These are phyloP conservation scores for Amblyraja radiata DNA, from an alignment of 2,797 vertebrate genomes.

Conservation along the genomic window DNA sequence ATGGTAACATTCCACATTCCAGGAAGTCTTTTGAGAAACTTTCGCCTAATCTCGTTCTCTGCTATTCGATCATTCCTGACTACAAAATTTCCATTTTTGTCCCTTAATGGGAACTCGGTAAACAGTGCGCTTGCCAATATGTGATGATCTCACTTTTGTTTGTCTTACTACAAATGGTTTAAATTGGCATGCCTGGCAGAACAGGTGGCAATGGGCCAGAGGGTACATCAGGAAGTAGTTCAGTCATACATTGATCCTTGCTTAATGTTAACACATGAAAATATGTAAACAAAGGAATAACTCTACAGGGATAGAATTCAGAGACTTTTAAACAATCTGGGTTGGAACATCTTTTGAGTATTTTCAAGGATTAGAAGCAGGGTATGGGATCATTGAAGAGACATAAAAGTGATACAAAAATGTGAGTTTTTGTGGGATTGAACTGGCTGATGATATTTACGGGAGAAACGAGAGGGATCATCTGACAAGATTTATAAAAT, in stretches of 20 bases:
- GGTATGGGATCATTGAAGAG: not conserved
- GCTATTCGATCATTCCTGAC: not conserved
- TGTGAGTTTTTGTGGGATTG: not conserved
- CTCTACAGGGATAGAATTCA: not conserved
- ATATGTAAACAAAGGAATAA: not conserved
- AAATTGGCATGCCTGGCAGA: not conserved
- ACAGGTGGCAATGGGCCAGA: not conserved
- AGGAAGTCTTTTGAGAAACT: not conserved
- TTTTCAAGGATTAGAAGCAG: not conserved
- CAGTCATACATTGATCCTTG: not conserved
- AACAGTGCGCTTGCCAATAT: not conserved
- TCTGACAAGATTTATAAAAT: not conserved
- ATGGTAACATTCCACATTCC: slow-evolving; percentile 26
- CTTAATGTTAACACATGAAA: not conserved
- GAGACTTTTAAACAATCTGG: not conserved
- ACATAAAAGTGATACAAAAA: not conserved
- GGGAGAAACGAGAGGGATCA: not conserved
- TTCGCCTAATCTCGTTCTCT: not conserved
- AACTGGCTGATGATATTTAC: not conserved
- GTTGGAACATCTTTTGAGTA: not conserved
- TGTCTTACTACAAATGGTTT: not conserved
- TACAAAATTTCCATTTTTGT: slow-evolving; percentile 33
- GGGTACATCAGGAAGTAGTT: not conserved
- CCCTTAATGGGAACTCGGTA: slow-evolving; percentile 3
- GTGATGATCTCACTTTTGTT: slow-evolving; percentile 17